phyloP scores from a whole-genome alignment of 2,113 vertebrate genomes.

The Dicentrarchus labrax region DNA sequence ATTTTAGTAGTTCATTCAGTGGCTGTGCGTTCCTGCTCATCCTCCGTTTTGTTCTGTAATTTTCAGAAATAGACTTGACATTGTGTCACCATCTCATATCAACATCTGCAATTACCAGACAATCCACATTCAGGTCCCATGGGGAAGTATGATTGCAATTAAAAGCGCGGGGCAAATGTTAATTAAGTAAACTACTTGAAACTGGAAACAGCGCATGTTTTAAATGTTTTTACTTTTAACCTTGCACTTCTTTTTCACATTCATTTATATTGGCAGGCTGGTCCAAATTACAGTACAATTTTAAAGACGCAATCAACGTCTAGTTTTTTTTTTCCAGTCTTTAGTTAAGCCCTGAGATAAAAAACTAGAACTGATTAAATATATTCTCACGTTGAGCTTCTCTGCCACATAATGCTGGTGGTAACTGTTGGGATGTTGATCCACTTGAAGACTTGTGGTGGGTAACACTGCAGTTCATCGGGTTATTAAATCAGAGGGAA shows the following conservation, averaged over 20 bases:
- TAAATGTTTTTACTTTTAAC: conserved; percentile 75
- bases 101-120: conserved; percentile 95
- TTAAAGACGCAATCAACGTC: conserved; percentile 24
- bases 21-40: conserved; percentile 86
- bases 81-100: conserved; percentile 95
- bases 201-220: conserved; percentile 89
- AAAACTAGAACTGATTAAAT: conserved; percentile 8
- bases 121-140: conserved; percentile 91
- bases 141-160: conserved; percentile 98
- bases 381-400: conserved; percentile 12
- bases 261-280: conserved; percentile 26
- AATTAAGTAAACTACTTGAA: conserved; percentile 99
- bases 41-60: conserved; percentile 87
- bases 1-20: conserved; percentile 70
- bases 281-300: conserved; percentile 46
- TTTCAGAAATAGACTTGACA: conserved; percentile 88
- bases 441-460: conserved; percentile 53
- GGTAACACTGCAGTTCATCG: conserved; percentile 75
- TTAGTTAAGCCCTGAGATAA: not conserved
- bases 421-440: conserved; percentile 41
- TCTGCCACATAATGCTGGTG: conserved; percentile 8
- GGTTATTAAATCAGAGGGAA: conserved; percentile 86
- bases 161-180: conserved; percentile 98
- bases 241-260: conserved; percentile 43
- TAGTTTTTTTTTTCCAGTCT: not conserved